These are phyloP conservation scores for Tipula lateralis DNA, from an alignment of 2,888 invertebrate species.

Conservation along the genomic window DNA sequence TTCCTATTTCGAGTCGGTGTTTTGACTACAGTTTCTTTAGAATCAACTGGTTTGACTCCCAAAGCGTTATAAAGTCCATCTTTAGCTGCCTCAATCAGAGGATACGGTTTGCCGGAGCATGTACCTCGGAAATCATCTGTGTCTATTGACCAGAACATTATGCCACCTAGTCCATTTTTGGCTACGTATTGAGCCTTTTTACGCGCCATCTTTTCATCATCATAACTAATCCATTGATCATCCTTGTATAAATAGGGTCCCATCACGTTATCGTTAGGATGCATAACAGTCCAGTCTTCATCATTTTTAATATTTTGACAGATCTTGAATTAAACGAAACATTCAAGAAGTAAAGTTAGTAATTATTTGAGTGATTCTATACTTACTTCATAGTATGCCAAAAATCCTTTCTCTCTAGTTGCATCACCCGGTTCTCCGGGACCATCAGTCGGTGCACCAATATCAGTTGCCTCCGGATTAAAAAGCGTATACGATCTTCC, in stretches of 20 bases:
- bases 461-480: slow-evolving; percentile 75
- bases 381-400: slow-evolving; percentile 84
- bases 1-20: slow-evolving; percentile 43
- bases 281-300: slow-evolving; percentile 71
- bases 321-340: slow-evolving; percentile 61
- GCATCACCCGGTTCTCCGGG: slow-evolving; percentile 88
- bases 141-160: slow-evolving; percentile 67
- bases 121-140: slow-evolving; percentile 92
- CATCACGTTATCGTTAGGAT: slow-evolving; percentile 76
- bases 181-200: slow-evolving; percentile 82
- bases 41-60: not conserved
- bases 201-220: slow-evolving; percentile 76
- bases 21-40: slow-evolving; percentile 35
- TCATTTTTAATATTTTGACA: slow-evolving; percentile 75
- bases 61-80: slow-evolving; percentile 65
- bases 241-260: slow-evolving; percentile 84
- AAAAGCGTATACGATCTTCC: slow-evolving; percentile 85
- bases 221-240: slow-evolving; percentile 92
- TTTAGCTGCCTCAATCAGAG: slow-evolving; percentile 86
- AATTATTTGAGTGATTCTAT: slow-evolving; percentile 35
- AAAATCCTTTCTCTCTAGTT: slow-evolving; percentile 86
- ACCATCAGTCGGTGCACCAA: slow-evolving; percentile 86
- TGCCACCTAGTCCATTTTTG: slow-evolving; percentile 76
- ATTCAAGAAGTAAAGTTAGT: too few relatives aligned
- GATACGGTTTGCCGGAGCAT: slow-evolving; percentile 81